Percentiles rank a stretch among this genome's conserved stretches.
These are phyloP conservation scores for Heterotilapia buettikoferi DNA, from an alignment of 2,113 vertebrate species.

Conservation along the genomic window DNA sequence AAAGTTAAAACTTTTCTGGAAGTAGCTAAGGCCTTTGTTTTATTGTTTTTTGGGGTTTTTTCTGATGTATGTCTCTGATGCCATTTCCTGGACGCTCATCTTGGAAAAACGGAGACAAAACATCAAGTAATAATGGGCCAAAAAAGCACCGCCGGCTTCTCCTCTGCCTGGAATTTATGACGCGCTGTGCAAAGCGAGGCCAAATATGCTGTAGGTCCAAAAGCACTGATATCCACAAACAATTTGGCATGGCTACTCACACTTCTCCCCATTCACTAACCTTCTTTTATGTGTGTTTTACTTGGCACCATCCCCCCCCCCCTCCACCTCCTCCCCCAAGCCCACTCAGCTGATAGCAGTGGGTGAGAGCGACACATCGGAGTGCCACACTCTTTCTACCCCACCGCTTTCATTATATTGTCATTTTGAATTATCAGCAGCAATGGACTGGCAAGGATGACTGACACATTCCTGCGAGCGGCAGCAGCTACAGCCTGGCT, in stretches of 20 bases:
- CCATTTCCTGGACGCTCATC: constrained; percentile 40
- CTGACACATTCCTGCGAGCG: constrained; percentile 64
- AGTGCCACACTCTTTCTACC: constrained; percentile 46
- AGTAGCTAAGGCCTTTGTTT: constrained; percentile 8
- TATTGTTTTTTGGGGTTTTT: not conserved
- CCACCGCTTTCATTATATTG: constrained; percentile 66
- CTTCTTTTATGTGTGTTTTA: constrained; percentile 48
- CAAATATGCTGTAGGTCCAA: constrained; percentile 44
- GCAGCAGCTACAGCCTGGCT: constrained; percentile 56
- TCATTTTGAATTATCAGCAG: constrained; percentile 71
- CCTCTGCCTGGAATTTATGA: constrained; percentile 24
- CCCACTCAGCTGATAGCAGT: constrained; percentile 18
- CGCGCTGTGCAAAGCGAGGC: constrained; percentile 9
- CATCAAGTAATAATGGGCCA: constrained; percentile 11
- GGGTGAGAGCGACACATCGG: constrained; percentile 46
- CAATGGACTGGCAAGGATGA: constrained; percentile 67
- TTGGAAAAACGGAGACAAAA: constrained; percentile 34
- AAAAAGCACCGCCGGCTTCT: constrained; percentile 1
- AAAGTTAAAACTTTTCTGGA: constrained; percentile 18
- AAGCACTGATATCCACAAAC: constrained; percentile 34
- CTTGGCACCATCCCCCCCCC: not conserved
- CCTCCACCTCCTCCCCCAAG: not conserved
- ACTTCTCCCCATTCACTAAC: constrained; percentile 41
- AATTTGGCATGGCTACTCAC: constrained; percentile 41
- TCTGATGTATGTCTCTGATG: constrained; percentile 4